Evolutionary conservation across 2,797 vertebrate genomes (phyloP).

Genomic region (Myripristis murdjan): DNA sequence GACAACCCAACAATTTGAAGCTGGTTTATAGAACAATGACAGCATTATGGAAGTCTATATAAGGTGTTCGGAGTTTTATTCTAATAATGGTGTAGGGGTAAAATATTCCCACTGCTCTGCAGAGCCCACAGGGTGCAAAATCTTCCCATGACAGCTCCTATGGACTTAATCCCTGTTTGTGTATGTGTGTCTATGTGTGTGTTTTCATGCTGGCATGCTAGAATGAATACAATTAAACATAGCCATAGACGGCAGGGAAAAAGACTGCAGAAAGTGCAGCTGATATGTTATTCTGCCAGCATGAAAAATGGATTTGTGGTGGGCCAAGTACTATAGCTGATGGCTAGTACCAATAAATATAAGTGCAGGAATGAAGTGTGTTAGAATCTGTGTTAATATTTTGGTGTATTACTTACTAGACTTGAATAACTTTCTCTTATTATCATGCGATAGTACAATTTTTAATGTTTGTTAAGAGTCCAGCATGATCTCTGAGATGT

Average conservation of each 20-base stretch:
- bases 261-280: neutral
- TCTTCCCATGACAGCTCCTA: neutral
- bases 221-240: neutral
- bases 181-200: slow-evolving; percentile 1
- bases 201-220: neutral
- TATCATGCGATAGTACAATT: too few species aligned
- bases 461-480: too few species aligned
- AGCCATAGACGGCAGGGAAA: neutral
- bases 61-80: neutral
- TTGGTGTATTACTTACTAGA: too few species aligned
- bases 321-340: too few species aligned
- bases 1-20: neutral
- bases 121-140: neutral
- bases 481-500: too few species aligned
- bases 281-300: neutral
- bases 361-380: too few species aligned
- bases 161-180: neutral
- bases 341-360: too few species aligned
- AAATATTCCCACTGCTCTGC: slow-evolving; percentile 11
- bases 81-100: neutral
- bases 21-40: neutral
- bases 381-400: too few species aligned
- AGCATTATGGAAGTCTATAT: neutral
- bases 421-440: too few species aligned
- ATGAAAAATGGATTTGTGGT: too few species aligned